Evolutionary conservation across 2,797 vertebrate genomes (phyloP), one percentile per base, ranked within the genome.

Genomic region (Acipenser transmontanus): DNA sequence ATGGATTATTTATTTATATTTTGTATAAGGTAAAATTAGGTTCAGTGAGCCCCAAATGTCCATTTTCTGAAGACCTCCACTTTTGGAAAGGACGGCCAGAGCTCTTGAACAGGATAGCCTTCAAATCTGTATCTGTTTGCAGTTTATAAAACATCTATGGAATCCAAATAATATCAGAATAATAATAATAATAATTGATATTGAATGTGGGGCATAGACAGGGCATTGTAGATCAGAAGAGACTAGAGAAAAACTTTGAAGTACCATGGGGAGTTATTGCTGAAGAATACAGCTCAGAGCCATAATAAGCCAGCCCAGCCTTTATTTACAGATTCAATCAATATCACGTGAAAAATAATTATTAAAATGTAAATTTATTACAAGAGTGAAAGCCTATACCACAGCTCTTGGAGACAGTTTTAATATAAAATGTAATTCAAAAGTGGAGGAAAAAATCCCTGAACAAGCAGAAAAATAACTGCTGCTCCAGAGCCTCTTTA

Each of bases 381-480:
- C 84, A 83, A 85, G 78, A 75, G 82, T 84, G 84, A 85, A 82
- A 81, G 80, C 81, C 79, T 76, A 85, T 85, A 84, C 85, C 85
- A 82, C 82, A 85, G 84, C 81, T 82, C 79, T 74, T 74, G 79
- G 77, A 72, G 82, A 85, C 80, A 64, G 84, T 85, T 61, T 85
- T 85, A 84, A 85, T 87, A 83, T 87, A 85, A 84, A 85, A 84
- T 85, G 79, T 85, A 78, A 84, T 82, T 80, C 73, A 68, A 77
- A 3, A 74, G 60, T 61, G 71, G 69, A 67, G 52, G 68, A 74
- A 70, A 78, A 66, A 69, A 72, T 74, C 72, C 82, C 84, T 87
- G 85, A 87, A 87, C 85, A 87, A 87, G 84, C 83, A 85, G 85
- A 86, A 86, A 86, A 85, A 86, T 84, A 86, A 85, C 85, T 81